These are phyloP conservation scores for Tricholaema leucomelas DNA, from an alignment of 2,113 vertebrate species.

Conservation along the genomic window DNA sequence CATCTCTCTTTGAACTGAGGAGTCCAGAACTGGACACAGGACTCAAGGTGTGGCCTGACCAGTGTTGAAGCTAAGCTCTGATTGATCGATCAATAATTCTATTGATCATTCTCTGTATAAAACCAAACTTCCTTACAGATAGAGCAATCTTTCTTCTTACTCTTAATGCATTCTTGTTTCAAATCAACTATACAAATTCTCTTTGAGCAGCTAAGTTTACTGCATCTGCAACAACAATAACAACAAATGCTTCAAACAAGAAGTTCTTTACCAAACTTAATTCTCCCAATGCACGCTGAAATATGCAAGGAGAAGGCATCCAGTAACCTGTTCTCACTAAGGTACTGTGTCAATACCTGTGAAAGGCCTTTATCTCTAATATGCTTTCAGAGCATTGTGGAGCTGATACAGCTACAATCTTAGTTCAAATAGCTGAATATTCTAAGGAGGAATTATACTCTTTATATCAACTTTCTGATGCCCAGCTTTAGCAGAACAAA, in stretches of 20 bases:
- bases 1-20: too few relatives aligned
- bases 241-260: not conserved
- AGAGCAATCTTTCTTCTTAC: not conserved
- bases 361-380: not conserved
- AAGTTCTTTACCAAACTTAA: not conserved
- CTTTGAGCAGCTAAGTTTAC: not conserved
- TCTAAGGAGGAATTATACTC: not conserved
- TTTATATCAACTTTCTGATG: not conserved
- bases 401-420: not conserved
- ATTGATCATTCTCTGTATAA: not conserved
- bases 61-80: too few relatives aligned
- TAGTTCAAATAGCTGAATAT: not conserved
- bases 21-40: too few relatives aligned
- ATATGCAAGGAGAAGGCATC: not conserved
- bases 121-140: not conserved
- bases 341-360: not conserved
- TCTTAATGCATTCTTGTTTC: not conserved
- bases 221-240: not conserved
- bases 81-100: too few relatives aligned
- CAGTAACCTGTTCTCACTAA: not conserved
- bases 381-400: not conserved
- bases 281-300: not conserved
- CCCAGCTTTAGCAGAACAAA: slow-evolving; percentile 3
- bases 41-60: too few relatives aligned
- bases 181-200: not conserved